Evolutionary conservation across 1,140 invertebrate species (phyloP), one percentile per base, ranked within the genome.

Genomic region (Streblospio benedicti): DNA sequence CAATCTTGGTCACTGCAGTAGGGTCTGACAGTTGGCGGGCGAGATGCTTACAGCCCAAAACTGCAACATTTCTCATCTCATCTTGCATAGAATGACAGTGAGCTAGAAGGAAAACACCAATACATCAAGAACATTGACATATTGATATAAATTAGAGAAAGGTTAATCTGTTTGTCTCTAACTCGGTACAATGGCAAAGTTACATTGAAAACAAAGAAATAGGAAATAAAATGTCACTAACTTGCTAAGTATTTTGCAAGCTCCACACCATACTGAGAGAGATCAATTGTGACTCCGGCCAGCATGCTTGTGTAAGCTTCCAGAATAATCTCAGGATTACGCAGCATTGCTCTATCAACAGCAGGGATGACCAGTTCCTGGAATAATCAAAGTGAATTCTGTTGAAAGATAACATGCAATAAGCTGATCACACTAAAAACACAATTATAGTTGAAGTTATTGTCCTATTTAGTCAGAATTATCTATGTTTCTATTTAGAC

Each of bases 251-350:
- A 86, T 78, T 92, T 93, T 30, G 86, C 87, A 51, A 96, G 82
- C 63, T 92, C 88, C 52, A 83, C 71, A 20, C 86, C 85, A 79
- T 88, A 88, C 47, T 82, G 81, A 71, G 89, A 92, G 16, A 95
- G 77, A 76, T 93, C 88, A 9, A 93, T 72, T 57, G 83, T 82
- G 1, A 94, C 67, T 41, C 84, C 83, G 20, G 78, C 78, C 16
- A 95, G 72, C 62, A 93, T 83, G 27, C 85, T 14, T 5, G 32
- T 66, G 65, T 61, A 66, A 76, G 74, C 64, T 76, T 89, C 83
- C 28, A 95, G 82, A 61, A 91, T 88, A 25, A 91, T 85, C 82
- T 97, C 94, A 0, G 94, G 91, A 76, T 89, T 96, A 57, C 94
- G 78, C n/a, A 97, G 78, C 83, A 97, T 87, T 5, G 90, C 85